Conservation (phyloP, 2,113 vertebrate species). For the Pelusios castaneus region DNA sequence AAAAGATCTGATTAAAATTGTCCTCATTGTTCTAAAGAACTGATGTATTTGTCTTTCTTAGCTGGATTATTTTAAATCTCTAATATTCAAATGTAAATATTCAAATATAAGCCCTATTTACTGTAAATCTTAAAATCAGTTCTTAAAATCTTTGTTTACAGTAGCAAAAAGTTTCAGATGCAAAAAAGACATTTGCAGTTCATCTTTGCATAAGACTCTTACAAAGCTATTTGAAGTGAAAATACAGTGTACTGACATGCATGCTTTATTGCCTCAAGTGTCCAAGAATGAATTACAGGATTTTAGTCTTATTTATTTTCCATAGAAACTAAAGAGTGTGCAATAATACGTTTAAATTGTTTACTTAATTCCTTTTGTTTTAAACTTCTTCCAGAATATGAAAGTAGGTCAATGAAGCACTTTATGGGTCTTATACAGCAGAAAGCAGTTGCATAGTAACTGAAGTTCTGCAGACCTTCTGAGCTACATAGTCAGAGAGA, state of each 20-base stretch:
- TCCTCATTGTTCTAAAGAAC: constrained; percentile 20
- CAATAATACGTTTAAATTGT: not conserved
- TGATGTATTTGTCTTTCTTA: constrained; percentile 57
- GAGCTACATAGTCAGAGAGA: not conserved
- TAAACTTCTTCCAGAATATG: not conserved
- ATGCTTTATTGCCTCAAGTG: constrained; percentile 44
- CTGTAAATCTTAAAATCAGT: constrained; percentile 40
- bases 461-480: not conserved
- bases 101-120: constrained; percentile 44
- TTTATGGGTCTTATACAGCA: not conserved
- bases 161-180: constrained; percentile 3
- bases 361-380: not conserved
- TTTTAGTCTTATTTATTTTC: constrained; percentile 33
- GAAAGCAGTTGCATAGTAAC: not conserved
- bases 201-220: constrained; percentile 50
- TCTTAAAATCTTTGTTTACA: constrained; percentile 41
- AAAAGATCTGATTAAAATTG: constrained; percentile 16
- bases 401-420: constrained; percentile 46
- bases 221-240: constrained; percentile 46
- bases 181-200: not conserved
- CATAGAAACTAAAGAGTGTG: constrained; percentile 7
- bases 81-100: constrained; percentile 58
- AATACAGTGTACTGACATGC: constrained; percentile 12
- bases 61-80: constrained; percentile 28
- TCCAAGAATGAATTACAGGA: constrained; percentile 28